phyloP scores from a whole-genome alignment of 1,140 invertebrate genomes.

The Teleopsis dalmanni region DNA sequence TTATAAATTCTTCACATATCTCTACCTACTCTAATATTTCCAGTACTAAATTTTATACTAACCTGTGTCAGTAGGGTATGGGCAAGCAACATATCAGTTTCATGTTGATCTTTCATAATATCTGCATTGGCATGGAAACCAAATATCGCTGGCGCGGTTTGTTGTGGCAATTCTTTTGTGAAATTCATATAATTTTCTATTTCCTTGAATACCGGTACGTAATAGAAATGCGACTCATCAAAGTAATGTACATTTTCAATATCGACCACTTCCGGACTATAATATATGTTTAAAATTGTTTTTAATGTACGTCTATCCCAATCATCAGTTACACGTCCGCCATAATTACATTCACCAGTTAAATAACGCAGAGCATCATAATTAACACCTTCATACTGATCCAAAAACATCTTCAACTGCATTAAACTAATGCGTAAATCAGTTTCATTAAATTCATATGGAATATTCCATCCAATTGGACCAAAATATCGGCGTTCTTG shows the following conservation, averaged over 20 bases:
- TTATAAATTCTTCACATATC: too few species aligned
- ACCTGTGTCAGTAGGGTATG: constrained; percentile 77
- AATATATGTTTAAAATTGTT: constrained; percentile 77
- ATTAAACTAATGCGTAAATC: constrained; percentile 82
- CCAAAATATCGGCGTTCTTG: constrained; percentile 89
- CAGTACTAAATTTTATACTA: constrained; percentile 10
- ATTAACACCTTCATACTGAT: constrained; percentile 79
- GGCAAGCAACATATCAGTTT: constrained; percentile 71
- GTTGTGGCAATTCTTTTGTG: constrained; percentile 68
- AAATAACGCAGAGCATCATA: constrained; percentile 84
- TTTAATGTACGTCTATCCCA: constrained; percentile 84
- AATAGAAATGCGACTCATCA: constrained; percentile 63
- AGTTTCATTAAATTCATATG: constrained; percentile 93
- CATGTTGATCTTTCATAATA: constrained; percentile 87
- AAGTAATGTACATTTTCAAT: constrained; percentile 51
- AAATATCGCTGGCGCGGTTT: constrained; percentile 78
- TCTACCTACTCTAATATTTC: too few species aligned
- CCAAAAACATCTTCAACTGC: constrained; percentile 83
- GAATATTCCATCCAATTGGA: constrained; percentile 90
- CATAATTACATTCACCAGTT: constrained; percentile 94
- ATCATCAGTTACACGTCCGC: constrained; percentile 89
- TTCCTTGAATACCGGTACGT: constrained; percentile 64
- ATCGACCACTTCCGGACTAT: constrained; percentile 53
- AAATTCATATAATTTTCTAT: constrained; percentile 71
- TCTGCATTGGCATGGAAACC: constrained; percentile 92